Evolutionary conservation across 2,797 vertebrate species (phyloP), one percentile per base, ranked within the genome.

Genomic region (Rallus crepitans): DNA sequence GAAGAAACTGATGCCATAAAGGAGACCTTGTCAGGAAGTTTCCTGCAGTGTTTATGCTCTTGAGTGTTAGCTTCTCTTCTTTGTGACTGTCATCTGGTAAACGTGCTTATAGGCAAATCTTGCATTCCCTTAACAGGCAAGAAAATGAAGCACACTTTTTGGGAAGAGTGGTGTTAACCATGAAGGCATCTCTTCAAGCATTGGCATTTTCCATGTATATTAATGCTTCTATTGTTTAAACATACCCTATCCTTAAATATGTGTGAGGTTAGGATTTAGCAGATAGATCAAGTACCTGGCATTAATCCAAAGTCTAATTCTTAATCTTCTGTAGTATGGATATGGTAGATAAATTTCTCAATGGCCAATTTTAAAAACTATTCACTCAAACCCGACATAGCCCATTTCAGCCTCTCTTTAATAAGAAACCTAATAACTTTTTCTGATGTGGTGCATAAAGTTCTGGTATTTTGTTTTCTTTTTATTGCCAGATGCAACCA

Each of bases 311-410:
- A 61, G 70, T 87, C 71, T 97, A 91, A 95, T 96, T 96, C 77
- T 92, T 93, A 94, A 92, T 96, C 59, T 92, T 91, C 70, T 94
- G 60, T 96, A 80, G 71, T 79, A 73, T 93, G 77, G 92, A 69
- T 81, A 90, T 48, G 89, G 92, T 94, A 96, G 93, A 96, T 96
- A 94, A 94, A 97, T 93, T 97, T 95, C 78, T 91, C 63, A 89
- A 92, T 68, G 70, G 68, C 94, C 89, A 93, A 28, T 96, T 95
- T 96, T 89, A 87, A 92, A 94, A 96, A 91, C 94, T 90, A 42
- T 90, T 95, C 94, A 78, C 84, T 96, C 92, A 96, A 94, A 96
- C 83, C 63, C 1, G 40, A 87, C 59, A 81, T 91, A 94, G 85
- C 47, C 80, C 90, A 95, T 97, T 95, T 96, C 86, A 95, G 50